Evolutionary conservation across 2,888 invertebrate species (phyloP), one percentile per base, ranked within the genome.

Genomic region (Taenaris catops): DNA sequence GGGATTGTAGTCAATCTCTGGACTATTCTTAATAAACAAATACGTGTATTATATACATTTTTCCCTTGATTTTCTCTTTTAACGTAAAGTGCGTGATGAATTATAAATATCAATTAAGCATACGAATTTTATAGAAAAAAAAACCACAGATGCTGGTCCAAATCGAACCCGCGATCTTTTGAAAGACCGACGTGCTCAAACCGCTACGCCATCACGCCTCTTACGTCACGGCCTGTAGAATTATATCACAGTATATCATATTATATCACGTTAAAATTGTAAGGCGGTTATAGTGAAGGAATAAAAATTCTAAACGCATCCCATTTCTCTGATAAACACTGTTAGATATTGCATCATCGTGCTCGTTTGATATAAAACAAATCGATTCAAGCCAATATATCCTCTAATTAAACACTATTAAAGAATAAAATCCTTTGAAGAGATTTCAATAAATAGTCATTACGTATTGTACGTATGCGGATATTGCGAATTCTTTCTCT

Each of bases 321-420:
- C 60, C 68, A 72, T 72, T 73, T 71, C 76, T 71, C 58, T 71
- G 65, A 78, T 76, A 70, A 65, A 64, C 71, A 58, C 63, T 70
- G 72, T 78, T 76, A 75, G 67, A 52, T 55, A 67, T 81, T 83
- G 64, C 81, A 67, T 80, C 78, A 80, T 51, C 56, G 57, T 25
- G 16, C 16, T 8, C 25, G 8, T 21, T 8, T 25, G 10, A 4
- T 9, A 36, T 26, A 38, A 34, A 16, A 7, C 4, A 17, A 1
- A 19, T 19, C 7, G 2, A 6, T 9, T 7, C 32, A 45, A 21
- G 12, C 32, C 4, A 36, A 32, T 12, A 18, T 26, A 19, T n/a
- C 17, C 14, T 23, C 34, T 20, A 34, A 7, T 2, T 0, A 3
- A 2, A n/a, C 8, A n/a, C 3, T 0, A 0, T 4, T 34, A 45